phyloP scores from a whole-genome alignment of 30 jellyfish, hydroid and myxozoan genomes.

The Morbakka virulenta region DNA sequence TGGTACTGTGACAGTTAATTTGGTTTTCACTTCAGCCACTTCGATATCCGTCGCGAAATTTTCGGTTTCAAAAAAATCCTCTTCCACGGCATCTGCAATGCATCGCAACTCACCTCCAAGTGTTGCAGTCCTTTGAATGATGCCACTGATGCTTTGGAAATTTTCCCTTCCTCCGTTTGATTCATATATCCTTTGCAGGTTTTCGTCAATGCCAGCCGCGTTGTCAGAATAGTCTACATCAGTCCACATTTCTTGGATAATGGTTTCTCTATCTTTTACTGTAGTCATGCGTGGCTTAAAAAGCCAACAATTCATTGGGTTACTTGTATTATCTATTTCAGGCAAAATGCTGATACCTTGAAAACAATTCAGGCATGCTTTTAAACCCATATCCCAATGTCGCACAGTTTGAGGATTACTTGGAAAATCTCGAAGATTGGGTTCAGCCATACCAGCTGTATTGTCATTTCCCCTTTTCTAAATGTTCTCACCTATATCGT shows the following conservation, averaged over 20 bases:
- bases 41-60: background rate
- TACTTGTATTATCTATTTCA: background rate
- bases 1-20: constrained; percentile 14
- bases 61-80: background rate
- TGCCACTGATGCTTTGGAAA: background rate
- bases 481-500: constrained; percentile 16
- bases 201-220: background rate
- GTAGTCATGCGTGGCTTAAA: background rate
- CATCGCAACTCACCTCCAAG: constrained; percentile 12
- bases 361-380: constrained; percentile 4
- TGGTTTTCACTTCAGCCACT: constrained; percentile 1
- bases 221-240: background rate
- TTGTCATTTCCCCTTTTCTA: background rate
- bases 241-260: constrained; percentile 10
- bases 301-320: constrained; percentile 2
- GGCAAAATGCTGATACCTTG: constrained; percentile 1
- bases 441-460: background rate
- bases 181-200: too few species aligned
- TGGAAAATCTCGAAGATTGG: constrained; percentile 11
- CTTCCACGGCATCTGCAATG: constrained; percentile 1
- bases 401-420: background rate
- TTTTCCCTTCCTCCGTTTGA: constrained; percentile 10
- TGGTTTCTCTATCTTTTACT: background rate
- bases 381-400: constrained; percentile 16
- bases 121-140: background rate